Conservation (phyloP, 1,140 invertebrate species). For the Diprion similis region DNA sequence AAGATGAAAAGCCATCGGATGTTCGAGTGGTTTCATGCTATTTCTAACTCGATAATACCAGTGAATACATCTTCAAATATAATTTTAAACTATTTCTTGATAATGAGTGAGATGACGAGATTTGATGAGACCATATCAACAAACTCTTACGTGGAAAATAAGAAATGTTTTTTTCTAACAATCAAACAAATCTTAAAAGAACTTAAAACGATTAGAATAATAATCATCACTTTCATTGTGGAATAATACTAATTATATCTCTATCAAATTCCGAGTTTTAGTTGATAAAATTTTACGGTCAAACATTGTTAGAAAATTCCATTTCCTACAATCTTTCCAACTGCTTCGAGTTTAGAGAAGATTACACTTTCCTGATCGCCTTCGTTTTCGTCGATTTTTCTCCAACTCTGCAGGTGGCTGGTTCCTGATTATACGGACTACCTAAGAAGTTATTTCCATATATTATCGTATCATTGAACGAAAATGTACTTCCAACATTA, state of each 20-base stretch:
- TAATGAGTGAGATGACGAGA: background rate
- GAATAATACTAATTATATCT: too few relatives aligned
- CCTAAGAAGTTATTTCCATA: slow-evolving; percentile 55
- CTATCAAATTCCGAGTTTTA: too few relatives aligned
- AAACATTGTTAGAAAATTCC: slow-evolving; percentile 2
- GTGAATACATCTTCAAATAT: background rate
- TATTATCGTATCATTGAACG: too few relatives aligned
- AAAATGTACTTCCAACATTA: too few relatives aligned
- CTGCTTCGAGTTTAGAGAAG: slow-evolving; percentile 57
- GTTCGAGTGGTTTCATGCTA: background rate
- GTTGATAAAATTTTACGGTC: background rate
- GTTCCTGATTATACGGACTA: slow-evolving; percentile 78
- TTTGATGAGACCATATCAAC: background rate
- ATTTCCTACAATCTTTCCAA: slow-evolving; percentile 29
- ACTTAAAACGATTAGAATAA: background rate
- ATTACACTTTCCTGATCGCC: slow-evolving; percentile 61
- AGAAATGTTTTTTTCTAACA: background rate
- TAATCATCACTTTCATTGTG: background rate
- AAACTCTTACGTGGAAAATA: background rate
- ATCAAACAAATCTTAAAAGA: background rate
- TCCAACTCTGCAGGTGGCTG: slow-evolving; percentile 74
- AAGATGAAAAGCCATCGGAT: background rate
- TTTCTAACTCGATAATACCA: background rate
- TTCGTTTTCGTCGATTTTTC: slow-evolving; percentile 67
- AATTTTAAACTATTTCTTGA: background rate